Evolutionary conservation across 2,797 vertebrate genomes (phyloP), one percentile per base, ranked within the genome.

Genomic region (Melanogrammus aeglefinus): DNA sequence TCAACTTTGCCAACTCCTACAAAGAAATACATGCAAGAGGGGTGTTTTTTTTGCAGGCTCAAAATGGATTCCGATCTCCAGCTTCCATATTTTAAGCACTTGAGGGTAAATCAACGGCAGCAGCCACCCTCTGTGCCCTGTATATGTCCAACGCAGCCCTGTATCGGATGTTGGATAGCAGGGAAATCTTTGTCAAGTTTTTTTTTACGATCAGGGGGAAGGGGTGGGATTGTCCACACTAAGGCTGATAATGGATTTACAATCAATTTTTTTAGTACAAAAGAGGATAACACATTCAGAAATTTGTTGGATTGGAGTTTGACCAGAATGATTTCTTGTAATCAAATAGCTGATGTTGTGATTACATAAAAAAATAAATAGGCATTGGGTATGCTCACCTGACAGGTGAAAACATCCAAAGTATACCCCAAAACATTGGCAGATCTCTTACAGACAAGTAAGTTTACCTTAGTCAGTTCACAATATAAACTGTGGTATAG

Each of bases 311-410:
- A 69, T 27, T 69, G 63, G 63, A 27, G 63, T 69, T 69, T 27
- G 63, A 27, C n/a, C 63, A 27, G 63, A 63, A 21, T 27, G 63
- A 69, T 69, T 69, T 13, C n/a, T 69, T 27, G 27, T 27, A 27
- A 69, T 69, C 31, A 72, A 35, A 72, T 72, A 7, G 29, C 31
- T 72, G 31, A 71, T 70, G n/a, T 24, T 16, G 69, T 33, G 12
- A 72, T 72, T 72, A 72, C 29, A 35, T 35, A 72, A 27, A 69
- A 9, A 29, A 31, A 31, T n/a, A 31, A n/a, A 12, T 27, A 35
- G 70, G 31, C 66, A 75, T 77, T 33, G 47, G 80, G 33, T 70
- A 14, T 77, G 84, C 90, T 93, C 90, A 92, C 89, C 89, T 88
- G 81, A 57, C 35, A 6, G 73, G 16, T 84, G 74, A 90, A 86